Evolutionary conservation across 2,797 vertebrate genomes (phyloP).

Genomic region (Caiman crocodilus): DNA sequence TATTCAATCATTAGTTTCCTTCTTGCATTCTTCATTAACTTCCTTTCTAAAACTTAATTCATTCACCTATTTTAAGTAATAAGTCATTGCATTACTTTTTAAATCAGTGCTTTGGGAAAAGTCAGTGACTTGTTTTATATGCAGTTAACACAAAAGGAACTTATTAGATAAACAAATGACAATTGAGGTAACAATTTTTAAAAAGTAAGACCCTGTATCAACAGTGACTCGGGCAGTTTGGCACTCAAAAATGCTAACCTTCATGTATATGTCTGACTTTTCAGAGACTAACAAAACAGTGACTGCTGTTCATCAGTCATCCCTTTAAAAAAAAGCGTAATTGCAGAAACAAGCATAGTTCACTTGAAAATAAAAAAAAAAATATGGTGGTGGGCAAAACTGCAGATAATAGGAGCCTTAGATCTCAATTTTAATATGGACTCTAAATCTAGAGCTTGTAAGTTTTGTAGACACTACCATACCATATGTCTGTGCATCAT

Average conservation of each 20-base stretch:
- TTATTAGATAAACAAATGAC: background rate
- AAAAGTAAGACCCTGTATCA: background rate
- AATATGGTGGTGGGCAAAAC: background rate
- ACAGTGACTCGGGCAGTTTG: background rate
- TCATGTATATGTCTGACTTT: background rate
- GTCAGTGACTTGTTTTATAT: background rate
- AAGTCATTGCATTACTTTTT: no score
- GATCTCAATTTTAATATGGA: background rate
- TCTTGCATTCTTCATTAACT: no score
- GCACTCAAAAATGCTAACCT: background rate
- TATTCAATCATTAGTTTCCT: background rate
- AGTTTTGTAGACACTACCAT: constrained; percentile 16
- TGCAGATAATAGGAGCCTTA: background rate
- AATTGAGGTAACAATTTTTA: no score
- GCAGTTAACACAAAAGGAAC: background rate
- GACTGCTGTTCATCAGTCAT: background rate
- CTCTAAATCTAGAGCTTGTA: no score
- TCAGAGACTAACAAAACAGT: background rate
- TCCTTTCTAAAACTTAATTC: no score
- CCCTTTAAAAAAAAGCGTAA: background rate
- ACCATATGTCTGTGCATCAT: constrained; percentile 96
- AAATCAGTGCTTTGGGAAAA: background rate
- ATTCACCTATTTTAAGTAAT: no score
- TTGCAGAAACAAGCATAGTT: background rate
- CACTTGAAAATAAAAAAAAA: background rate